A percentile compares a stretch with the other conserved stretches of the same genome.
phyloP scores from a whole-genome alignment of 2,113 vertebrate genomes.

The Lates calcarifer region DNA sequence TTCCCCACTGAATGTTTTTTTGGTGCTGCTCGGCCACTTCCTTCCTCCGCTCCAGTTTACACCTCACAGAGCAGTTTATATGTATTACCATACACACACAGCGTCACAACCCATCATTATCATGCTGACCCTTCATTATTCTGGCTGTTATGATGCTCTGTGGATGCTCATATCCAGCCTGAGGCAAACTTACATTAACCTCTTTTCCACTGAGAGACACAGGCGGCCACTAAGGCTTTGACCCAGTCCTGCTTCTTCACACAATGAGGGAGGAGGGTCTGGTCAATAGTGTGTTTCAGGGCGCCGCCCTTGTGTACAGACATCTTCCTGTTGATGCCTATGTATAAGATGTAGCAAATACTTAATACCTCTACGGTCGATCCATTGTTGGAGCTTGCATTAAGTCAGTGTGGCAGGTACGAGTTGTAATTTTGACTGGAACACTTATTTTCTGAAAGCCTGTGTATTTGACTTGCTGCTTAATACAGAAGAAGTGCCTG shows the following conservation, averaged over 20 bases:
- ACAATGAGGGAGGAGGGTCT: neutral
- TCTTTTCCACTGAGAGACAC: constrained; percentile 38
- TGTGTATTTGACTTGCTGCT: no score
- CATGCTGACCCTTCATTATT: constrained; percentile 32
- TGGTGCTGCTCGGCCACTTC: neutral
- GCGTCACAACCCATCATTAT: constrained; percentile 40
- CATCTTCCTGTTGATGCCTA: neutral
- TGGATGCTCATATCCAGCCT: constrained; percentile 41
- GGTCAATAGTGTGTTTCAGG: neutral
- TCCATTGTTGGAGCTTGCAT: neutral
- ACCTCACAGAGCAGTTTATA: constrained; percentile 11
- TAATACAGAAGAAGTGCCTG: no score
- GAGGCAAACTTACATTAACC: constrained; percentile 57
- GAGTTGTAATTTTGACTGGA: no score
- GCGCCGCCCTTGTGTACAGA: accelerated
- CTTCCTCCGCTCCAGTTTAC: constrained; percentile 25
- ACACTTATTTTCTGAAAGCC: no score
- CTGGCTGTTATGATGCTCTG: constrained; percentile 41
- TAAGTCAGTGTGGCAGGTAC: neutral
- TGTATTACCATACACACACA: neutral
- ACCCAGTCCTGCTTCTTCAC: constrained; percentile 16
- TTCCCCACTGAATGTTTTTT: neutral
- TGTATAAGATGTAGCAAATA: neutral
- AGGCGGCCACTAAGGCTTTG: neutral
- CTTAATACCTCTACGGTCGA: neutral